A percentile compares a stretch with the other conserved stretches of the same genome.
These are phyloP conservation scores for Eunapius fragilis DNA, from an alignment of 37 sponge, comb jelly and placozoan genomes.

Conservation along the genomic window DNA sequence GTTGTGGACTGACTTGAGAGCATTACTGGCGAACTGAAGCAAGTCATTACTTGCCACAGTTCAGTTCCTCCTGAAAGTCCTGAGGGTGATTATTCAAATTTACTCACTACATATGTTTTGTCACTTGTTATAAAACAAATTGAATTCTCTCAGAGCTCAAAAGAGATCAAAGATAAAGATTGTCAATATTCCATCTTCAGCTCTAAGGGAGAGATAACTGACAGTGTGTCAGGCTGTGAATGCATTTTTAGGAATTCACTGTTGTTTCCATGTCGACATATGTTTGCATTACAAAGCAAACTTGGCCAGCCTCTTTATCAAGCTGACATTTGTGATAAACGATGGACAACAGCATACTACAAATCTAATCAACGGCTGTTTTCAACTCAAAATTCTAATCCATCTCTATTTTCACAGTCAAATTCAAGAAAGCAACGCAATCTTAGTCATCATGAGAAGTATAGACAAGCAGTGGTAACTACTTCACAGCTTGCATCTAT, in stretches of 20 bases:
- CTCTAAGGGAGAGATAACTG: conserved; percentile 27
- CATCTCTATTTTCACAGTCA: background rate
- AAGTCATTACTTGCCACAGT: conserved; percentile 35
- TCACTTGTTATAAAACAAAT: conserved; percentile 40
- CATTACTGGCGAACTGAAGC: conserved; percentile 5
- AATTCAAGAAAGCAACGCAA: conserved; percentile 14
- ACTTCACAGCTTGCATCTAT: conserved; percentile 51
- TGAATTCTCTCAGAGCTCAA: background rate
- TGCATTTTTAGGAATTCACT: conserved; percentile 49
- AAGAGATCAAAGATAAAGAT: conserved; percentile 13
- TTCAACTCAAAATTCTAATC: background rate
- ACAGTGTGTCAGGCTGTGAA: conserved; percentile 20
- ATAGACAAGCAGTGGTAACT: conserved; percentile 27
- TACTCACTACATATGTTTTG: conserved; percentile 53
- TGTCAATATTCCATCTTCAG: conserved; percentile 10
- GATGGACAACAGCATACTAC: conserved; percentile 45
- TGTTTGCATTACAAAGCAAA: conserved; percentile 41
- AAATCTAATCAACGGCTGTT: conserved; percentile 31
- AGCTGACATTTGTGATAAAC: conserved; percentile 21
- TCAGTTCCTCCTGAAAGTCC: conserved; percentile 22
- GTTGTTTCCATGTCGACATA: conserved; percentile 64
- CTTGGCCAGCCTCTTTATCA: conserved; percentile 19
- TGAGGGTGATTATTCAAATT: conserved; percentile 22
- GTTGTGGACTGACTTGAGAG: conserved; percentile 15
- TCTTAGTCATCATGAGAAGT: conserved; percentile 64